phyloP scores from a whole-genome alignment of 2,797 vertebrate genomes.

The Petrocephalus schoutedeni region DNA sequence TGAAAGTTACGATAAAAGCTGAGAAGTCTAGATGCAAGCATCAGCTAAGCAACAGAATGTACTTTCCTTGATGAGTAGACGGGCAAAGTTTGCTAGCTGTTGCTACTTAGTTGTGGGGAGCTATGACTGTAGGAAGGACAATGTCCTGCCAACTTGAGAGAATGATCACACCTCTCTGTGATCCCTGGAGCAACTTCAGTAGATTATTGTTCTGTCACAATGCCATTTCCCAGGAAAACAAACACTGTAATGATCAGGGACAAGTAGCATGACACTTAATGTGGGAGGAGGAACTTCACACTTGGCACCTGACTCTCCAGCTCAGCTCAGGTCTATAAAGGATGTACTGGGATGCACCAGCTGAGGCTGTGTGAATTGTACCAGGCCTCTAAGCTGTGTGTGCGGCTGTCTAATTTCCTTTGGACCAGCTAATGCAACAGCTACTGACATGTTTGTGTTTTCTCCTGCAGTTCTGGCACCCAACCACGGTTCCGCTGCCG shows the following conservation, averaged over 20 bases:
- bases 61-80: neutral
- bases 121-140: neutral
- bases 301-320: neutral
- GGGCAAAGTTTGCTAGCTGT: neutral
- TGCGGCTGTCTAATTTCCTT: neutral
- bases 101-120: neutral
- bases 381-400: neutral
- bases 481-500: conserved; percentile 53
- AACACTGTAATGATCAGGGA: neutral
- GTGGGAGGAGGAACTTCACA: neutral
- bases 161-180: neutral
- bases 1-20: neutral
- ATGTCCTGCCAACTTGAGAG: neutral
- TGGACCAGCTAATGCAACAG: conserved; percentile 15
- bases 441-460: conserved; percentile 22
- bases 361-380: neutral
- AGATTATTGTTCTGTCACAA: neutral
- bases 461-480: conserved; percentile 57
- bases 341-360: neutral
- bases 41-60: neutral
- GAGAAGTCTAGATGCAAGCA: neutral
- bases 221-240: neutral
- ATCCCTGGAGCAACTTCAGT: neutral
- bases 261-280: neutral
- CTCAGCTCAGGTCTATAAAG: neutral